Evolutionary conservation across 2,113 vertebrate species (phyloP).

Genomic region (Colinus virginianus): DNA sequence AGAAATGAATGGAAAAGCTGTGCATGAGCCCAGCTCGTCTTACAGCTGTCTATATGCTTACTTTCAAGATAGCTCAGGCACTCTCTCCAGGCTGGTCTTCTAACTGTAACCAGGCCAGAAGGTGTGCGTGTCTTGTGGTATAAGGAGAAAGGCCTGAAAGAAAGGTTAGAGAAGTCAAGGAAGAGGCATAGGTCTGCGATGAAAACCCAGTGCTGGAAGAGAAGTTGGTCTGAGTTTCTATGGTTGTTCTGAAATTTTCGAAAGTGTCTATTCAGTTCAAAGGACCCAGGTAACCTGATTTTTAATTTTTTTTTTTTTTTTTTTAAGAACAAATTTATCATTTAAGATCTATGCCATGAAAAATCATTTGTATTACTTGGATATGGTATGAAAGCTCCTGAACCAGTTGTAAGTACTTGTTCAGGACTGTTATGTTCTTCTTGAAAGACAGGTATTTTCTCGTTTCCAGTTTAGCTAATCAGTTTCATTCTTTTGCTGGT

Average conservation of each 20-base stretch:
- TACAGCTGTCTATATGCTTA: not conserved
- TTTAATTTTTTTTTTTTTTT: not conserved
- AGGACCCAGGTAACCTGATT: not conserved
- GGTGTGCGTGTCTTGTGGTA: fast-evolving
- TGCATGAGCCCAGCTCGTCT: not conserved
- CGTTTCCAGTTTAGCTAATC: not conserved
- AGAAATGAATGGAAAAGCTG: not conserved
- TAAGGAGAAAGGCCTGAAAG: not conserved
- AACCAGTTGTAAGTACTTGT: not conserved
- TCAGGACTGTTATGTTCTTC: not conserved
- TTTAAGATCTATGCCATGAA: not conserved
- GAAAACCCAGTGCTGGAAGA: not conserved
- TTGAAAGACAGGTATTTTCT: not conserved
- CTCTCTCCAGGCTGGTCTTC: not conserved
- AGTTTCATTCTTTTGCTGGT: not conserved
- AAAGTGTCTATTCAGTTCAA: not conserved
- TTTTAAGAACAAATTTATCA: not conserved
- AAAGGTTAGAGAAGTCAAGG: not conserved
- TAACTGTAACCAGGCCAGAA: not conserved
- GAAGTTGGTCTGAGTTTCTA: not conserved
- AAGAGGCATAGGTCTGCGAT: not conserved
- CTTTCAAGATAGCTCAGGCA: not conserved
- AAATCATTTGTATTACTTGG: not conserved
- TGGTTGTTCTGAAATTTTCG: not conserved
- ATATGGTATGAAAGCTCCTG: not conserved